Percentiles rank a stretch among this genome's conserved stretches.
phyloP scores from a whole-genome alignment of 2,888 invertebrate genomes.

The Apotomis turbidana region DNA sequence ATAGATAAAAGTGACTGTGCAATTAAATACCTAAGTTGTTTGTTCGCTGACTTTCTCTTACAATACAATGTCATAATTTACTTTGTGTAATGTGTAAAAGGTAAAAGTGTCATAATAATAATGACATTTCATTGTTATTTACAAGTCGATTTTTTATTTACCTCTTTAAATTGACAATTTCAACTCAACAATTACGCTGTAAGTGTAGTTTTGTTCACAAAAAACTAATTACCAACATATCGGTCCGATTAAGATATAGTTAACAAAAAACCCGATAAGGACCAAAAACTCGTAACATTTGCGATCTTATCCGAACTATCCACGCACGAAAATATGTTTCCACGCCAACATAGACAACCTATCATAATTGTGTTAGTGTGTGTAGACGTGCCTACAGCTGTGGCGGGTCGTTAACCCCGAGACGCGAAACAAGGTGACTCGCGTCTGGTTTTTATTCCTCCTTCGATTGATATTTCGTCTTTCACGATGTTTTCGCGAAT shows the following conservation, averaged over 20 bases:
- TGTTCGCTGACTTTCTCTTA: not conserved
- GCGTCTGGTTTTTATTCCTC: constrained; percentile 63
- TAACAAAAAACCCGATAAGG: constrained; percentile 4
- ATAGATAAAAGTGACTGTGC: constrained; percentile 13
- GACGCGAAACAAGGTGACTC: constrained; percentile 79
- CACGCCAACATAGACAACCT: constrained; percentile 24
- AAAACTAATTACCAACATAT: not conserved
- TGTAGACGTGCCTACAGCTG: constrained; percentile 68
- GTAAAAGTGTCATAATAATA: not conserved
- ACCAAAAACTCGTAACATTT: not conserved
- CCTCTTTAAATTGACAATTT: not conserved
- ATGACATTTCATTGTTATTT: not conserved
- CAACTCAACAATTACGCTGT: not conserved
- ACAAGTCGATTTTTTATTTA: not conserved
- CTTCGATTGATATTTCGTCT: constrained; percentile 60
- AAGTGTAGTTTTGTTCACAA: not conserved
- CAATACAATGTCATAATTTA: not conserved
- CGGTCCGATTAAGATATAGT: not conserved
- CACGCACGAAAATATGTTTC: constrained; percentile 34
- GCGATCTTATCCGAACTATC: constrained; percentile 26
- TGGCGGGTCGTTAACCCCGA: constrained; percentile 71
- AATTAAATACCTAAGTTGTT: not conserved
- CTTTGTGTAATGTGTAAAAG: not conserved
- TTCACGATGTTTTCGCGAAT: constrained; percentile 48
- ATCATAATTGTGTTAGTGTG: constrained; percentile 61